These are phyloP conservation scores for Zaprionus ornatus DNA, from an alignment of 1,140 invertebrate species.

Conservation along the genomic window DNA sequence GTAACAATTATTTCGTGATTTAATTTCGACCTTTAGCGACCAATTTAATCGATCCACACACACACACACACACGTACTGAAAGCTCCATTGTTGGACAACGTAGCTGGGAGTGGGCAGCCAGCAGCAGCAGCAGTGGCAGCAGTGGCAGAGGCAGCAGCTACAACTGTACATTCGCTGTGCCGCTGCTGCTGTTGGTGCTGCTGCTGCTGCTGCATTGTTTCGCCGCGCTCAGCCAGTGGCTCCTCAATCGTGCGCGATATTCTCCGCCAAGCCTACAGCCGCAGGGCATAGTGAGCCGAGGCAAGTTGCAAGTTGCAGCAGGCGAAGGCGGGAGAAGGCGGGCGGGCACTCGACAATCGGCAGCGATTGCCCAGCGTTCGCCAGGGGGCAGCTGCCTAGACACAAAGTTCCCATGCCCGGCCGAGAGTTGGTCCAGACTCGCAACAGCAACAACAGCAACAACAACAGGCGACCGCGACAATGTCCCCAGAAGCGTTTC, in stretches of 20 bases:
- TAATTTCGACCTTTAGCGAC: constrained; percentile 83
- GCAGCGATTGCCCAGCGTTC: constrained; percentile 47
- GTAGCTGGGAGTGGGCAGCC: constrained; percentile 58
- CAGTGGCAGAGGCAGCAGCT: constrained; percentile 36
- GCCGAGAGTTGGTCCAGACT: constrained; percentile 25
- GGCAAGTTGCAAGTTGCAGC: constrained; percentile 4
- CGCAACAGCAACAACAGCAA: background rate
- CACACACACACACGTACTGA: constrained; percentile 33
- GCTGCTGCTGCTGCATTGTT: constrained; percentile 59
- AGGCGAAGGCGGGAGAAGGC: constrained; percentile 5
- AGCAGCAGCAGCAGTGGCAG: constrained; percentile 33
- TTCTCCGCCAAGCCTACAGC: constrained; percentile 70
- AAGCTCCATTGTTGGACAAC: constrained; percentile 68
- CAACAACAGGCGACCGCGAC: constrained; percentile 27
- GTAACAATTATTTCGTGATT: constrained; percentile 83
- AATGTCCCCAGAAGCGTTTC: constrained; percentile 81
- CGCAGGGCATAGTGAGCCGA: constrained; percentile 47
- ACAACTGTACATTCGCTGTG: constrained; percentile 37
- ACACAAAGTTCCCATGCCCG: constrained; percentile 64
- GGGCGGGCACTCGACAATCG: constrained; percentile 39
- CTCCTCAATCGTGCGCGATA: constrained; percentile 68
- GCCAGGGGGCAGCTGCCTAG: constrained; percentile 46
- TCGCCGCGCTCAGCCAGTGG: constrained; percentile 54
- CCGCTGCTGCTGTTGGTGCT: background rate
- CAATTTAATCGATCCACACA: constrained; percentile 78